phyloP scores from a whole-genome alignment of 2,797 vertebrate genomes.

The Alcedo quadribrachys region DNA sequence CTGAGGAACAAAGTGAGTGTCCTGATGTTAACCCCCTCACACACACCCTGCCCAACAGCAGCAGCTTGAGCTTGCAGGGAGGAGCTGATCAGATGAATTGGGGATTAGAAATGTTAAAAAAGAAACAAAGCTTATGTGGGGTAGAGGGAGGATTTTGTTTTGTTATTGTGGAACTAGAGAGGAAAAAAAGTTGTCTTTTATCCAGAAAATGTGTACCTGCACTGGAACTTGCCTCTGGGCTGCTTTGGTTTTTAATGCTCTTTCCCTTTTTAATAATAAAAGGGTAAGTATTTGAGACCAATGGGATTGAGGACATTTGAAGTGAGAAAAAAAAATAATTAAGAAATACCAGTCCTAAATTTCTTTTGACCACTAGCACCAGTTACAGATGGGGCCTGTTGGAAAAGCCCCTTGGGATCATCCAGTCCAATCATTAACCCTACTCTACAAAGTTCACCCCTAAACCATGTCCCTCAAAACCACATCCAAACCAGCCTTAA shows the following conservation, averaged over 20 bases:
- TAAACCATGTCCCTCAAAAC: no score
- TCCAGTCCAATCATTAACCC: no score
- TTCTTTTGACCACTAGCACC: background rate
- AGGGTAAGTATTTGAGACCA: background rate
- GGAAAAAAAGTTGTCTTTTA: background rate
- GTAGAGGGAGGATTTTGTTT: background rate
- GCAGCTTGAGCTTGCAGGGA: background rate
- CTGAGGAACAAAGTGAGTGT: slow-evolving; percentile 32
- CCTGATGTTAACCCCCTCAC: background rate
- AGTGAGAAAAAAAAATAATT: background rate
- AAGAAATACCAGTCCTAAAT: background rate
- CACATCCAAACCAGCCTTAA: no score
- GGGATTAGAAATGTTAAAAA: background rate
- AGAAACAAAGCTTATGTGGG: background rate
- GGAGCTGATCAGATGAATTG: background rate
- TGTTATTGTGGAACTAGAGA: background rate
- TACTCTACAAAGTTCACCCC: no score
- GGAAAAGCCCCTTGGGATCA: no score
- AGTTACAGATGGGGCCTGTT: background rate
- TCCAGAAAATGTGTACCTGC: accelerated
- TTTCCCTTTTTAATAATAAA: background rate
- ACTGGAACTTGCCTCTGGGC: background rate
- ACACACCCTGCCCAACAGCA: background rate
- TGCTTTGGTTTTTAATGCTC: background rate
- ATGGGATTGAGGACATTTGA: background rate